Conservation (phyloP, 2,113 vertebrate species). For the Rissa tridactyla region DNA sequence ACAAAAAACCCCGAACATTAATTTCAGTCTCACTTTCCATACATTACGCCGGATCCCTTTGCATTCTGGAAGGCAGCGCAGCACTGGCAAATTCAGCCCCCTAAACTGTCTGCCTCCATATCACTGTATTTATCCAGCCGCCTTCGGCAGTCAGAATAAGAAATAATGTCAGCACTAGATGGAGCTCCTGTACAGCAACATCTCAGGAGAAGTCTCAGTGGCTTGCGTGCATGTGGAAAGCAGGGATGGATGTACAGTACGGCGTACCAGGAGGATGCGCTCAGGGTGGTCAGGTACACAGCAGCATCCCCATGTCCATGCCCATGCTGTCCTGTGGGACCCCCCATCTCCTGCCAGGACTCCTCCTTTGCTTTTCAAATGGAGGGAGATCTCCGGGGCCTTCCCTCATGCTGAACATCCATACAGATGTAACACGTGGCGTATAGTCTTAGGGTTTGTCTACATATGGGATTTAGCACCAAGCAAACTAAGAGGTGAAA, state of each 20-base stretch:
- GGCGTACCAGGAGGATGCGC: accelerated
- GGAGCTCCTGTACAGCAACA: constrained; percentile 43
- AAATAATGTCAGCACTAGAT: constrained; percentile 19
- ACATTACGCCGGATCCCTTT: neutral
- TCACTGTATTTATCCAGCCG: accelerated
- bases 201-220: neutral
- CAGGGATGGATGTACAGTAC: neutral
- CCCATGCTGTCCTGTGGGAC: neutral
- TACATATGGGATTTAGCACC: neutral
- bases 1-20: neutral
- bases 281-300: neutral
- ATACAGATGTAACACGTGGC: accelerated
- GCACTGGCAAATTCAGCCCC: neutral
- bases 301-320: neutral
- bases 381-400: accelerated
- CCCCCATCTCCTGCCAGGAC: neutral
- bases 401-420: neutral
- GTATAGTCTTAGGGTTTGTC: neutral
- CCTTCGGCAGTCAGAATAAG: neutral
- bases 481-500: neutral
- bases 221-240: neutral
- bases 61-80: neutral
- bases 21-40: neutral
- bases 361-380: neutral
- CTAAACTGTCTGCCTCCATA: neutral